Conservation (phyloP, 1,140 invertebrate species). For the Hylaeus volcanicus region DNA sequence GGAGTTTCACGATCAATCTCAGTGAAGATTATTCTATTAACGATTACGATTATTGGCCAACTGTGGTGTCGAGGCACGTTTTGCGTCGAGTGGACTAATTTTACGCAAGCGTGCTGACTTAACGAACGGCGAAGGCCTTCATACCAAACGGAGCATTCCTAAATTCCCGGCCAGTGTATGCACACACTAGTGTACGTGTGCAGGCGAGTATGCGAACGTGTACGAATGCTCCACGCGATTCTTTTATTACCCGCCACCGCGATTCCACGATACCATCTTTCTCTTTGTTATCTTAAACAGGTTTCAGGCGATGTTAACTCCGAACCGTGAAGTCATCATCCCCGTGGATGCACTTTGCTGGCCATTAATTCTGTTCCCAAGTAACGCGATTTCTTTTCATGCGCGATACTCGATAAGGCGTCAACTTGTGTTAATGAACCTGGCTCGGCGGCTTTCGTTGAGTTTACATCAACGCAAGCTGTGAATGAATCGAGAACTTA, state of each 20-base stretch:
- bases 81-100: constrained; percentile 47
- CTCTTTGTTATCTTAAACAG: not conserved
- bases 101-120: constrained; percentile 54
- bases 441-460: not conserved
- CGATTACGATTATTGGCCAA: too few relatives aligned
- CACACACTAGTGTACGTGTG: not conserved
- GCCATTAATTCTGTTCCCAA: too few relatives aligned
- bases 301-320: not conserved
- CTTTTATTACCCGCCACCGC: constrained; percentile 36
- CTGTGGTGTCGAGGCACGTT: not conserved
- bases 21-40: too few relatives aligned
- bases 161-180: constrained; percentile 36
- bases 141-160: constrained; percentile 70
- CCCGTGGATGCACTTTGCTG: not conserved
- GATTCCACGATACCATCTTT: not conserved
- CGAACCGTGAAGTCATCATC: not conserved
- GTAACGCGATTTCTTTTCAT: not conserved
- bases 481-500: too few relatives aligned
- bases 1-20: too few relatives aligned
- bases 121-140: constrained; percentile 65
- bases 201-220: too few relatives aligned
- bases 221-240: constrained; percentile 15
- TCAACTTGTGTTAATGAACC: too few relatives aligned
- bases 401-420: not conserved
- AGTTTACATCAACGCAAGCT: not conserved